Evolutionary conservation across 2,888 invertebrate species (phyloP).

Genomic region (Raillietiella orientalis): DNA sequence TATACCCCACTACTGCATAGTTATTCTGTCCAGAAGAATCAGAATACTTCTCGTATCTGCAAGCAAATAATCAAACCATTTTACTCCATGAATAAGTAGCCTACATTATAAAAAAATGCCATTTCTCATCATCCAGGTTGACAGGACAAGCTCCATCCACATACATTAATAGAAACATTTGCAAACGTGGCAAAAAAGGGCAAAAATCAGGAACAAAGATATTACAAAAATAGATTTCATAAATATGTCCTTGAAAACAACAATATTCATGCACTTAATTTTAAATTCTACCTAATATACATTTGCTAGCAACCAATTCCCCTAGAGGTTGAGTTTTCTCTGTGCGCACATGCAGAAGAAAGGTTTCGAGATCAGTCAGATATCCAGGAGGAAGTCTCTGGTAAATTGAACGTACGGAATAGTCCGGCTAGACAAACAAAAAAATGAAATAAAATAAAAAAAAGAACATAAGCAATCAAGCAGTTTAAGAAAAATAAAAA

Average conservation of each 20-base stretch:
- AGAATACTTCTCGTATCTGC: constrained; percentile 15
- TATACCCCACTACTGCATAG: constrained; percentile 53
- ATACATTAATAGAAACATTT: constrained; percentile 74
- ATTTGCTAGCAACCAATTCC: too few relatives aligned
- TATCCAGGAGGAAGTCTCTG: too few relatives aligned
- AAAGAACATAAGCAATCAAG: too few relatives aligned
- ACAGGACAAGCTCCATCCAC: constrained; percentile 88
- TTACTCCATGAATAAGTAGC: background rate
- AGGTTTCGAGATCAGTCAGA: too few relatives aligned
- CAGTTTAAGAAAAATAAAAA: too few relatives aligned
- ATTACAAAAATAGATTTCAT: constrained; percentile 49
- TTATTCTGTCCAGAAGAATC: constrained; percentile 14
- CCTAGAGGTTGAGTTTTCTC: too few relatives aligned
- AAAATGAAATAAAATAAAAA: too few relatives aligned
- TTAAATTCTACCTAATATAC: too few relatives aligned
- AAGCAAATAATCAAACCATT: constrained; percentile 2
- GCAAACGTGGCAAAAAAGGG: constrained; percentile 44
- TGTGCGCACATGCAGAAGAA: too few relatives aligned
- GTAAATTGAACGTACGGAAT: too few relatives aligned
- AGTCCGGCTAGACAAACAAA: too few relatives aligned
- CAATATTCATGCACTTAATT: too few relatives aligned
- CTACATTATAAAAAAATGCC: constrained; percentile 33
- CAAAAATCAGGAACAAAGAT: constrained; percentile 31
- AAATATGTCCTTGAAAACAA: constrained; percentile 12
- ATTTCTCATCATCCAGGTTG: constrained; percentile 63